Percentiles rank a stretch among this genome's conserved stretches.
These are phyloP conservation scores for Styela plicata DNA, from an alignment of 23 tunicate species.

Conservation along the genomic window DNA sequence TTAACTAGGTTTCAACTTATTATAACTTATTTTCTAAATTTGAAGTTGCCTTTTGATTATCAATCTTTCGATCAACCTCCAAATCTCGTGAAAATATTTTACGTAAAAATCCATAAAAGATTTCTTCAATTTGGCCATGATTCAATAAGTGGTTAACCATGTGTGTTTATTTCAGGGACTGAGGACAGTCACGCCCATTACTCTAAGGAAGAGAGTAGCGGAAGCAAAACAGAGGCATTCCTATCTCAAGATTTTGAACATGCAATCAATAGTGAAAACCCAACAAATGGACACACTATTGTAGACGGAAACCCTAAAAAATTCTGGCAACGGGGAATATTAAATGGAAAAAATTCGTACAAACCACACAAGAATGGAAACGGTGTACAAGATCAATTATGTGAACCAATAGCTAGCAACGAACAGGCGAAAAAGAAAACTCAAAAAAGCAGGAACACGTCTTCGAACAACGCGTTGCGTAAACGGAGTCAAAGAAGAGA, in stretches of 20 bases:
- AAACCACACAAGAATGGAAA: background rate
- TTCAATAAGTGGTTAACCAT: too few species aligned
- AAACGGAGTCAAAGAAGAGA: conserved; percentile 44
- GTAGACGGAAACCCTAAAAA: background rate
- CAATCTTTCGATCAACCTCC: too few species aligned
- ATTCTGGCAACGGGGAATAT: background rate
- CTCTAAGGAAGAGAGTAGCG: conserved; percentile 26
- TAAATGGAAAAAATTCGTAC: background rate
- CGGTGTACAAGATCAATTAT: background rate
- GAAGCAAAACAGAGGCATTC: conserved; percentile 7
- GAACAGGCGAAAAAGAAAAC: background rate
- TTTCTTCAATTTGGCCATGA: too few species aligned
- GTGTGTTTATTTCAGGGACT: conserved; percentile 8
- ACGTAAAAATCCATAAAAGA: too few species aligned
- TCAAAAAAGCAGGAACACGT: background rate
- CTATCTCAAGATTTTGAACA: conserved; percentile 18
- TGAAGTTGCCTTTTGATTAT: too few species aligned
- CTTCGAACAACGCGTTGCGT: conserved; percentile 3
- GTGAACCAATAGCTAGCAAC: background rate
- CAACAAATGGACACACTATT: background rate
- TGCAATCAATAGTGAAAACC: background rate
- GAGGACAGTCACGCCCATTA: conserved; percentile 8
- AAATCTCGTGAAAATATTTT: too few species aligned
- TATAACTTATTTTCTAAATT: too few species aligned
- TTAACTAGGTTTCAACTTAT: too few species aligned